phyloP scores from a whole-genome alignment of 2,797 vertebrate genomes.

The Psittacula derbiana region DNA sequence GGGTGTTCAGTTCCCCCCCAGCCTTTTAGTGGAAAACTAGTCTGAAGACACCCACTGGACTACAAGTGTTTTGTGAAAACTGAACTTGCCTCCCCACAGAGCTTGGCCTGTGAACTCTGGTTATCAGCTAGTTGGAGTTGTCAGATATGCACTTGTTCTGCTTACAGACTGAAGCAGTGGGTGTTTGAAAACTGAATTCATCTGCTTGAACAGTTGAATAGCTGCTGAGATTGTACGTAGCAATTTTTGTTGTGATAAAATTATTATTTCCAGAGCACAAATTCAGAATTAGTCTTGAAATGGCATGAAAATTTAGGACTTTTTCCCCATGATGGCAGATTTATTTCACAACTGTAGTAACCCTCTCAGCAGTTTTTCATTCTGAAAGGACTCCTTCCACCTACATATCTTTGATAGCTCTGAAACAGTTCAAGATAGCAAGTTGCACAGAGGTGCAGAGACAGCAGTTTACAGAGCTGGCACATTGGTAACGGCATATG shows the following conservation, averaged over 20 bases:
- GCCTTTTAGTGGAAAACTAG: background rate
- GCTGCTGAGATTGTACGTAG: background rate
- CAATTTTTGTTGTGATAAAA: background rate
- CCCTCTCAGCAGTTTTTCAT: background rate
- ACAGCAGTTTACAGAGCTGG: background rate
- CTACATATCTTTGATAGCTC: fast-evolving
- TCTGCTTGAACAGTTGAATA: background rate
- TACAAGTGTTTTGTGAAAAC: background rate
- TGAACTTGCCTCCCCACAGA: background rate
- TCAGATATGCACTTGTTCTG: background rate
- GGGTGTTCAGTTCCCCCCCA: fast-evolving
- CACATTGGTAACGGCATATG: background rate
- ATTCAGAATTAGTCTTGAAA: background rate
- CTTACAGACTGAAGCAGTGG: background rate
- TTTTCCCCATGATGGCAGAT: background rate
- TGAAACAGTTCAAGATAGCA: background rate
- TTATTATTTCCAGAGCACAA: background rate
- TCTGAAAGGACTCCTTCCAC: background rate
- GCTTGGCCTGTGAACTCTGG: background rate
- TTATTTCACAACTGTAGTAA: background rate
- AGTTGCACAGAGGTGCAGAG: background rate
- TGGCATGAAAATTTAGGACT: background rate
- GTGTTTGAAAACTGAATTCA: background rate
- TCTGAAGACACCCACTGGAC: background rate
- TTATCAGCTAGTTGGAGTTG: background rate